Evolutionary conservation across 2,113 vertebrate species (phyloP), one percentile per base, ranked within the genome.

Genomic region (Pseudois nayaur): DNA sequence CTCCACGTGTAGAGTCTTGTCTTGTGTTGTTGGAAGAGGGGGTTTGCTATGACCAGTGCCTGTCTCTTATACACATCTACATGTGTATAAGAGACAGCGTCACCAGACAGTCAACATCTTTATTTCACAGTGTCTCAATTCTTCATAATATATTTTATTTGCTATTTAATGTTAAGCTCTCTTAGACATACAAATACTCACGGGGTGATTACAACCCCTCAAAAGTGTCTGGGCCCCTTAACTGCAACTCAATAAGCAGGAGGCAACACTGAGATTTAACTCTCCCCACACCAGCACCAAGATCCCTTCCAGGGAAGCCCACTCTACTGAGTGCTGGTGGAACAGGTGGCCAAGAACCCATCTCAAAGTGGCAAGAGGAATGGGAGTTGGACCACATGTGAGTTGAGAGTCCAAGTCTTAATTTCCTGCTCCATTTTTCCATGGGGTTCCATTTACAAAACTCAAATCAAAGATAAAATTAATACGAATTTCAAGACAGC

Each of bases 391-490:
- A 29, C 3, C n/a, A 27, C 2, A 36, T 4, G 3, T 2, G 21
- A 88, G 31, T 21, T 8, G 13, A 36, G 31, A 8, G 21, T 17
- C 43, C 79, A 60, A 33, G 23, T 3, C n/a, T 43, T 33, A n/a
- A 82, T 17, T 13, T 48, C 31, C 67, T 31, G n/a, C 8, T 33
- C 43, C 8, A 29, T 0, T 62, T 2, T 48, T 4, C 31, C 13
- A 3, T 5, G 29, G 11, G 12, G 31, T 33, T 64, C 87, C 14
- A 36, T 76, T 95, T 57, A 62, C 55, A 57, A 82, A 93, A 33
- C 9, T 12, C 19, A 55, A 82, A 83, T 78, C 85, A 78, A 97
- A 87, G 40, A 87, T 45, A 40, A 54, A 90, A 71, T 52, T 33
- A 62, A 15, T 31, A 88, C 29, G 5, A 59, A 81, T 81, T 59